phyloP scores from a whole-genome alignment of 23 tunicate genomes.

The Corella eumyota region DNA sequence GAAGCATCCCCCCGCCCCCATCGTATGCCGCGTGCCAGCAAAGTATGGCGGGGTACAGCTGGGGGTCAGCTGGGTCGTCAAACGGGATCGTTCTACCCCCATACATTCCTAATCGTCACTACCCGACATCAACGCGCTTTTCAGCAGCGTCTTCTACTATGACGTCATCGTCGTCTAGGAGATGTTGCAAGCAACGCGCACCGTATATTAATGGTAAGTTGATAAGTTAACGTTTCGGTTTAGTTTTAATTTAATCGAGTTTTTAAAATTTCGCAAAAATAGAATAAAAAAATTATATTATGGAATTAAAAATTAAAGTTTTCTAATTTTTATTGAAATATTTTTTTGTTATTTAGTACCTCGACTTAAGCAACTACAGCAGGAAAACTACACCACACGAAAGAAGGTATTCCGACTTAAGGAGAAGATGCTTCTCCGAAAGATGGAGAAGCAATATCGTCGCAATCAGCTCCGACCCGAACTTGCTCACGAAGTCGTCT shows the following conservation, averaged over 20 bases:
- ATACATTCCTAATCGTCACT: neutral
- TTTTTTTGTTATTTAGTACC: constrained; percentile 1
- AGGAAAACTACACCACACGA: constrained; percentile 52
- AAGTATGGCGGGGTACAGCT: constrained; percentile 18
- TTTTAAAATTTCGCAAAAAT: too few relatives aligned
- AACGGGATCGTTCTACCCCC: neutral
- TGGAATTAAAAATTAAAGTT: too few relatives aligned
- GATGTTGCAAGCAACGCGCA: constrained; percentile 1
- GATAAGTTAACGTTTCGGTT: too few relatives aligned
- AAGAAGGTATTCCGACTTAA: constrained; percentile 38
- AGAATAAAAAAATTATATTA: too few relatives aligned
- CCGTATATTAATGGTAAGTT: constrained; percentile 17
- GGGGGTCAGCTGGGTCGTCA: too few relatives aligned
- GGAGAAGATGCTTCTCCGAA: constrained; percentile 41
- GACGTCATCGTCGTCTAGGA: too few relatives aligned
- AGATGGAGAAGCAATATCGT: constrained; percentile 28
- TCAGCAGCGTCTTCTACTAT: too few relatives aligned
- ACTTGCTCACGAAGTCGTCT: neutral
- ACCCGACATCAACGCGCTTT: constrained; percentile 1
- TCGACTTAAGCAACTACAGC: constrained; percentile 31
- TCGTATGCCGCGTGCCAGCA: constrained; percentile 10
- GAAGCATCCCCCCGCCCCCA: constrained; percentile 2
- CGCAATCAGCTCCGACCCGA: constrained; percentile 24
- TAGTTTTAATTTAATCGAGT: too few relatives aligned
- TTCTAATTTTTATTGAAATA: too few relatives aligned